Percentiles rank a stretch among this genome's conserved stretches.
Conservation (phyloP, 2,797 vertebrate genomes). For the Lophius americanus region DNA sequence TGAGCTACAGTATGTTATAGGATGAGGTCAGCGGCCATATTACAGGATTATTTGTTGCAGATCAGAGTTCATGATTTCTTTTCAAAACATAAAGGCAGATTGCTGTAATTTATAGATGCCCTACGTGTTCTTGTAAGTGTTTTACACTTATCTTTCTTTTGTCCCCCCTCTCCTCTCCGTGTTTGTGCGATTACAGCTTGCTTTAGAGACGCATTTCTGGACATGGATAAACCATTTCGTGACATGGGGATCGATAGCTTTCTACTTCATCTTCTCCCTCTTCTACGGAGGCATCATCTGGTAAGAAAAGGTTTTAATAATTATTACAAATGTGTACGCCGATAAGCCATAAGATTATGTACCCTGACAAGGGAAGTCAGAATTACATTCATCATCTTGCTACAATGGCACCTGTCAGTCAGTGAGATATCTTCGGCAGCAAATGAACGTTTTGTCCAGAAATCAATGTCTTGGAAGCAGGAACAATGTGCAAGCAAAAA, state of each 20-base stretch:
- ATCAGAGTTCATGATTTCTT: conserved; percentile 32
- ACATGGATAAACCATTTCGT: conserved; percentile 99
- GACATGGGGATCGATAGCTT: conserved; percentile 97
- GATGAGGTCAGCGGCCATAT: conserved; percentile 48
- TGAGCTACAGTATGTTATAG: conserved; percentile 22
- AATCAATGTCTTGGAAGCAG: too few relatives aligned
- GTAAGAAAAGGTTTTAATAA: conserved; percentile 74
- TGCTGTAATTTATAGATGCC: conserved; percentile 37
- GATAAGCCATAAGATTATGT: too few relatives aligned
- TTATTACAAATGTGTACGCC: too few relatives aligned
- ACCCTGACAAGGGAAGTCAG: too few relatives aligned
- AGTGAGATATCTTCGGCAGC: too few relatives aligned
- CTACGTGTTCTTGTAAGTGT: conserved; percentile 10
- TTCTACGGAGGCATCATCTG: conserved; percentile 98
- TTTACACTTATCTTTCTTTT: conserved; percentile 20
- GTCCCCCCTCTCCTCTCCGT: background rate
- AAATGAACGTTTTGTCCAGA: too few relatives aligned
- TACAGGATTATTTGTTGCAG: conserved; percentile 25
- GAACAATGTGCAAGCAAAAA: too few relatives aligned
- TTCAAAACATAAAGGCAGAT: conserved; percentile 23
- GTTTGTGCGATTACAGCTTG: conserved; percentile 82
- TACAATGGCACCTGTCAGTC: too few relatives aligned
- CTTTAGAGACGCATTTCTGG: conserved; percentile 98
- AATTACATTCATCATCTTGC: too few relatives aligned
- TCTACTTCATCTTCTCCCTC: conserved; percentile 98